These are phyloP conservation scores for Tipula vernalis DNA, from an alignment of 2,888 invertebrate genomes.

Conservation along the genomic window DNA sequence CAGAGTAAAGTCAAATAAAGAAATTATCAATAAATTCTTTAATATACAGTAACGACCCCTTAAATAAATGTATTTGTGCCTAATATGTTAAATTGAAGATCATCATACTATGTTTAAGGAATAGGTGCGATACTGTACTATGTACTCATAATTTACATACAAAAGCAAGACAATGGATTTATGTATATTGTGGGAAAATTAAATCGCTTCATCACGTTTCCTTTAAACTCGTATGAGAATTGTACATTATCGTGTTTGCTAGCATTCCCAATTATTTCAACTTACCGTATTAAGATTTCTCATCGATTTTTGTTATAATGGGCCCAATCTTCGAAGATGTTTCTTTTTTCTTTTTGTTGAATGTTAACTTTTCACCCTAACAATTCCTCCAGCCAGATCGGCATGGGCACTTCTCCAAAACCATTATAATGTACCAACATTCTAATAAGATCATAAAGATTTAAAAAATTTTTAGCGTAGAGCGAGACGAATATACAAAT, in stretches of 20 bases:
- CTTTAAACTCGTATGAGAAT: neutral
- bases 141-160: neutral
- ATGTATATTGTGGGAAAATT: neutral
- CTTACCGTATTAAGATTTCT: no score
- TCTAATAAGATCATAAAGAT: neutral
- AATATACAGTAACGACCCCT: neutral
- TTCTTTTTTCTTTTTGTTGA: no score
- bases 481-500: neutral
- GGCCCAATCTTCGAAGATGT: no score
- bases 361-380: no score
- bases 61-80: neutral
- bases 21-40: neutral
- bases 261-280: neutral
- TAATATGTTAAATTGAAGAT: neutral
- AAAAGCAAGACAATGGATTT: neutral
- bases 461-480: neutral
- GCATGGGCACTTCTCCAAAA: neutral
- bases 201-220: neutral
- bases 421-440: neutral
- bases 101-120: no score
- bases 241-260: no score
- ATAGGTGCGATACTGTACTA: neutral
- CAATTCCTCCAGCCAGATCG: no score
- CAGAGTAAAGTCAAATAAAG: neutral
- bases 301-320: no score